Percentiles rank a stretch among this genome's conserved stretches.
These are phyloP conservation scores for Sebastes baramenuke DNA, from an alignment of 2,797 vertebrate species.

Conservation along the genomic window DNA sequence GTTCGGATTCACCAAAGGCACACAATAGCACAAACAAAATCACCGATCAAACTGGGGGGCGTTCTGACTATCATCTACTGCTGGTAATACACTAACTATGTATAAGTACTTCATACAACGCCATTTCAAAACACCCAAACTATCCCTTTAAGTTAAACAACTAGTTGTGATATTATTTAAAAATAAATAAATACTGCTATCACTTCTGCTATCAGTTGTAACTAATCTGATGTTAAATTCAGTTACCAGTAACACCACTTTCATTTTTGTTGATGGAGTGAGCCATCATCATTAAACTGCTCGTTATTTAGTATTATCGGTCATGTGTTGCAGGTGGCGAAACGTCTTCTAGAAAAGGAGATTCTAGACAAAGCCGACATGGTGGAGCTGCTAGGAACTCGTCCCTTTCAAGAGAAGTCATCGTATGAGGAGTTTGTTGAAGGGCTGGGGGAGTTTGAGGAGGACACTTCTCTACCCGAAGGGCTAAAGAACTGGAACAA, in stretches of 20 bases:
- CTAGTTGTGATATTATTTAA: background rate
- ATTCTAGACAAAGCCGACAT: slow-evolving; percentile 92
- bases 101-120: too few species aligned
- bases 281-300: background rate
- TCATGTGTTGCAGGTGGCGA: slow-evolving; percentile 87
- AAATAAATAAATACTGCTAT: background rate
- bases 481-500: slow-evolving; percentile 92
- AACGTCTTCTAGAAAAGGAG: slow-evolving; percentile 91
- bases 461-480: slow-evolving; percentile 88
- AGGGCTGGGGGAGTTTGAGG: slow-evolving; percentile 88
- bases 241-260: background rate
- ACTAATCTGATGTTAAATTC: background rate
- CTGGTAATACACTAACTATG: too few species aligned
- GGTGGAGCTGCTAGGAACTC: slow-evolving; percentile 90
- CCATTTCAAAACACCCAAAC: too few species aligned
- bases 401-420: slow-evolving; percentile 91
- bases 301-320: background rate
- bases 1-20: too few species aligned
- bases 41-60: too few species aligned
- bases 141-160: background rate
- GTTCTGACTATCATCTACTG: too few species aligned
- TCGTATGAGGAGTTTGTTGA: slow-evolving; percentile 94
- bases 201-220: too few species aligned
- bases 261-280: background rate
- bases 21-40: too few species aligned